These are phyloP conservation scores for Budorcas taxicolor DNA, from an alignment of 2,113 vertebrate species.

Conservation along the genomic window DNA sequence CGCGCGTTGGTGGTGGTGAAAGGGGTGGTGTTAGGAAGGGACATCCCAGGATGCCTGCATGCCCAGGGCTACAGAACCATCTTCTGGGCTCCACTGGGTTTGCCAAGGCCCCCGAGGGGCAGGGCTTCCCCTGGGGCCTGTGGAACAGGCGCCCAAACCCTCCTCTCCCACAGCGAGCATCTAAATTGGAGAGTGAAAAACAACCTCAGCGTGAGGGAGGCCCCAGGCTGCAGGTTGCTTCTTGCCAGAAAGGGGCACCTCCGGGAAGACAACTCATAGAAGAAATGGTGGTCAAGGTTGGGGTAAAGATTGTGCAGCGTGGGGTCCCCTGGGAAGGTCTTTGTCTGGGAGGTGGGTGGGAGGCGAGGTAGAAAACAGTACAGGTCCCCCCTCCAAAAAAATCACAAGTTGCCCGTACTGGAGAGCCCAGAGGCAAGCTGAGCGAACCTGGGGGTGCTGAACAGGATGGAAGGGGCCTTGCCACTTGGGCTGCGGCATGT, in stretches of 20 bases:
- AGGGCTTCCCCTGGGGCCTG: not conserved
- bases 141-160: not conserved
- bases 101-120: not conserved
- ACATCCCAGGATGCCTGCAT: not conserved
- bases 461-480: not conserved
- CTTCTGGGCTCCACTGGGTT: not conserved
- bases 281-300: not conserved
- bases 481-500: rapidly evolving
- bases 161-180: no score
- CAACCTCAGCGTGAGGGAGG: not conserved
- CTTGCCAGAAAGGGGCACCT: not conserved
- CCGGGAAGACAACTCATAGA: not conserved
- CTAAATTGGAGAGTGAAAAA: not conserved
- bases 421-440: no score
- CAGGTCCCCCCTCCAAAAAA: not conserved
- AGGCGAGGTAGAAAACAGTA: not conserved
- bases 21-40: not conserved
- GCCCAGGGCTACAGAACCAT: not conserved
- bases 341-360: not conserved
- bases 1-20: not conserved
- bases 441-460: not conserved
- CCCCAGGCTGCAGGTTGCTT: not conserved
- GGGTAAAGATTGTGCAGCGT: not conserved
- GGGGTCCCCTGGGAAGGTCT: not conserved
- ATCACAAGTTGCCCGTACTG: no score